phyloP scores from a whole-genome alignment of 2,797 vertebrate genomes.

The Alauda arvensis region DNA sequence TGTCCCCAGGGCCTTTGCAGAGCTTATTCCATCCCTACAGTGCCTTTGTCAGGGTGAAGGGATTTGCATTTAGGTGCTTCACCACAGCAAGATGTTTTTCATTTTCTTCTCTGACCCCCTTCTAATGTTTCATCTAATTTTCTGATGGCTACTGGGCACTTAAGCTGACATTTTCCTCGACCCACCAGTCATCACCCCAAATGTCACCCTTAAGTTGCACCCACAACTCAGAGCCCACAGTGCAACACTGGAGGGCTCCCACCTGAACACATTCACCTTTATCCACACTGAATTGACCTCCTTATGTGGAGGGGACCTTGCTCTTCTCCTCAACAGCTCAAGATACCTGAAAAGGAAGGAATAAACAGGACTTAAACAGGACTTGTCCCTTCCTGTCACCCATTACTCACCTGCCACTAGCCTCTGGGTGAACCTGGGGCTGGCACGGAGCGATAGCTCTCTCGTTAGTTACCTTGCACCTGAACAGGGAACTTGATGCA shows the following conservation, averaged over 20 bases:
- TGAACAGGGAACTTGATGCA: not conserved
- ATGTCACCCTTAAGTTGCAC: not conserved
- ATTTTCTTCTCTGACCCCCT: not conserved
- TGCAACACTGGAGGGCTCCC: not conserved
- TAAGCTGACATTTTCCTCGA: not conserved
- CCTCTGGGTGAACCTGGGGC: not conserved
- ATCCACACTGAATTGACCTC: fast-evolving
- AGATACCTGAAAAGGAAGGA: not conserved
- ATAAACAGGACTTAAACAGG: not conserved
- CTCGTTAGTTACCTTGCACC: fast-evolving
- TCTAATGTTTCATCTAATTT: not conserved
- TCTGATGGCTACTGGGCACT: not conserved
- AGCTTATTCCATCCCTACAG: not conserved
- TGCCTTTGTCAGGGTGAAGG: not conserved
- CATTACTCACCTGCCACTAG: not conserved
- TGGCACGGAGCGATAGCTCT: not conserved
- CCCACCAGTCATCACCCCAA: not conserved
- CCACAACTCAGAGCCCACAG: not conserved
- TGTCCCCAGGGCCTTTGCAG: not conserved
- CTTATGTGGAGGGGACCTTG: fast-evolving
- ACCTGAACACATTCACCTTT: not conserved
- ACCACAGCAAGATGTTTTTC: not conserved
- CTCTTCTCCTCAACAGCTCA: not conserved
- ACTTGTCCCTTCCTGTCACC: not conserved
- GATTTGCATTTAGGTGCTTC: not conserved